Percentiles rank a stretch among this genome's conserved stretches.
These are phyloP conservation scores for Eubasilissa regina DNA, from an alignment of 1,140 invertebrate species.

Conservation along the genomic window DNA sequence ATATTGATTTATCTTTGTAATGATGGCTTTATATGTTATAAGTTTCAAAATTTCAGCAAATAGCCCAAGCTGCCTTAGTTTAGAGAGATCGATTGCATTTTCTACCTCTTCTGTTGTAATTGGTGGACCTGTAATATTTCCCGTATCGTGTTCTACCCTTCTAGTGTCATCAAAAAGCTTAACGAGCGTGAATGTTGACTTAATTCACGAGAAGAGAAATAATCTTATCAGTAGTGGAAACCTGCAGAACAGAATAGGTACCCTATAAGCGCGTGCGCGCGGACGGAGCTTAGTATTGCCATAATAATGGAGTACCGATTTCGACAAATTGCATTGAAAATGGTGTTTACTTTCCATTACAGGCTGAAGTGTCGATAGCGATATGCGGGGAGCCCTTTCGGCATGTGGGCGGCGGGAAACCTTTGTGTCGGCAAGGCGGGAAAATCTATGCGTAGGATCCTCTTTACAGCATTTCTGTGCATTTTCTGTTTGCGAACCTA, in stretches of 20 bases:
- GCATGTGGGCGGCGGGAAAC: conserved; percentile 11
- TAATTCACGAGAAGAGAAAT: conserved; percentile 4
- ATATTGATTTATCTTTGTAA: too few species aligned
- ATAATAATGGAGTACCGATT: conserved; percentile 59
- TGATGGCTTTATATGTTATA: too few species aligned
- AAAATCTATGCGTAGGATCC: conserved; percentile 30
- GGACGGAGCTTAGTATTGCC: conserved; percentile 45
- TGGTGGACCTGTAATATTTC: too few species aligned
- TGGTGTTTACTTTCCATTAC: conserved; percentile 61
- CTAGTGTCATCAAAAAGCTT: too few species aligned
- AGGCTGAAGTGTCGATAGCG: conserved; percentile 56
- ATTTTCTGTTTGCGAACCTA: neutral
- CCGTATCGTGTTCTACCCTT: too few species aligned
- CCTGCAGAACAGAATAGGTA: conserved; percentile 1
- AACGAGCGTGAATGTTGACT: too few species aligned
- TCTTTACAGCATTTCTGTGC: conserved; percentile 7
- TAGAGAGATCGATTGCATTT: too few species aligned
- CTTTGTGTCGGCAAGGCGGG: conserved; percentile 30
- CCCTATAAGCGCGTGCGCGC: conserved; percentile 22
- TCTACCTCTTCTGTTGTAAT: too few species aligned
- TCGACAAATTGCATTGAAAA: conserved; percentile 61
- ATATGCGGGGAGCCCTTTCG: conserved; percentile 44
- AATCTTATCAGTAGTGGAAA: neutral
- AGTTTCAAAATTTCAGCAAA: too few species aligned
- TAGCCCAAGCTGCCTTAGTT: too few species aligned